Base-by-base conservation (phyloP, 2,113 vertebrate species). In the Dromiciops gliroides region DNA sequence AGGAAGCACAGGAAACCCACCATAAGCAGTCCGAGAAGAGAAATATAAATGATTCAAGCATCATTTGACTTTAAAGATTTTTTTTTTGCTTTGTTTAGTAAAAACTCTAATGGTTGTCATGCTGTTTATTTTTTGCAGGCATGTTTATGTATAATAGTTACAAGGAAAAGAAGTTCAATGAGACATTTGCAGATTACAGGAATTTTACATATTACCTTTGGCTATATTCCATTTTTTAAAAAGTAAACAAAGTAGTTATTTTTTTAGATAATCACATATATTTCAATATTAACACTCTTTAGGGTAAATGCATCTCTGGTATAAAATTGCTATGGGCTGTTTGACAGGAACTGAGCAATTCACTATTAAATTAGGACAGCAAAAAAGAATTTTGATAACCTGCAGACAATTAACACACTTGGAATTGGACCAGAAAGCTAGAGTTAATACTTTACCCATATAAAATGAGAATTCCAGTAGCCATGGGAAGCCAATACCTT, bases 341-440 rank as follows among this genome's bases (percentile, higher is more conserved):
- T 96, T 95, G 67, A 96, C 91, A 93, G 91, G 92, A 96, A 94
- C 90, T 90, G 56, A 96, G 16, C n/a, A 89, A 67, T 67, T 94
- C 89, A 89, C 92, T 89, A 94, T 96, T 96, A 96, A 96, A 96
- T 96, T 95, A 96, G 94, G 97, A 94, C 90, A 94, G 51, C 26
- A 90, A 91, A 91, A 44, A 91, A 50, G 49, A 96, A 92, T 95
- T 96, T 94, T 96, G 96, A 97, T 94, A 96, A 90, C 51, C 89
- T 94, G 52, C 26, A 19, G 93, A 91, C 95, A 95, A 95, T 97
- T 94, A 94, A 56, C 47, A 95, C 90, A 88, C 67, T 94, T 95
- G 94, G 92, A 96, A 91, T 97, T 95, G 96, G 83, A 94, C 96
- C 48, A 89, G 37, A 96, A 92, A 93, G 83, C 89, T 97, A 89